These are phyloP conservation scores for Scolopax rusticola DNA, from an alignment of 2,797 vertebrate genomes.

Conservation along the genomic window DNA sequence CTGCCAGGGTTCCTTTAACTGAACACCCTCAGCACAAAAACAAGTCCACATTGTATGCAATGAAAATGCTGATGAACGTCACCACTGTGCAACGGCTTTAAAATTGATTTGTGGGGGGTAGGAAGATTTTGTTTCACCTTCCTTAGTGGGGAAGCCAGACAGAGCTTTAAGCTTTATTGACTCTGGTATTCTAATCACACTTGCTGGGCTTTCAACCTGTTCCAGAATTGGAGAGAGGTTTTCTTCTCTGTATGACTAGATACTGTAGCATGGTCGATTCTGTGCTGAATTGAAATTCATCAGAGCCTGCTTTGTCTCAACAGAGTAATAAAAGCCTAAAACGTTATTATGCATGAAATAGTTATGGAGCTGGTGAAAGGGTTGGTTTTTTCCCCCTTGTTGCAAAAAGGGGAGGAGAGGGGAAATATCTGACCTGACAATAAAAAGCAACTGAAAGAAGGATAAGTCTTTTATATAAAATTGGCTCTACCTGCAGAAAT, in stretches of 20 bases:
- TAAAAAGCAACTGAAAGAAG: conserved; percentile 2
- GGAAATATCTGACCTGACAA: conserved; percentile 28
- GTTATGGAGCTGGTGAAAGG: conserved; percentile 44
- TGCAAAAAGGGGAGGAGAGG: conserved; percentile 11
- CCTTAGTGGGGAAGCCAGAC: conserved; percentile 48
- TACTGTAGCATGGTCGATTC: conserved; percentile 25
- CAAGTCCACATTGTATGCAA: neutral
- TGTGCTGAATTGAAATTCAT: conserved; percentile 78
- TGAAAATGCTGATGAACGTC: conserved; percentile 22
- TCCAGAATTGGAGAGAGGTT: conserved; percentile 48
- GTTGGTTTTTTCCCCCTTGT: neutral
- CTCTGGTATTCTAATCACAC: conserved; percentile 55
- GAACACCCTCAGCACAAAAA: conserved; percentile 12
- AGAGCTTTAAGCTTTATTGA: conserved; percentile 70
- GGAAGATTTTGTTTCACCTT: conserved; percentile 55
- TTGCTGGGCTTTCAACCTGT: conserved; percentile 60
- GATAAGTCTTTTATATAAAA: neutral
- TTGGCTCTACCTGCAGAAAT: neutral
- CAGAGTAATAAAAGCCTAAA: conserved; percentile 76
- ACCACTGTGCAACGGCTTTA: neutral
- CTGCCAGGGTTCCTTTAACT: conserved; percentile 24
- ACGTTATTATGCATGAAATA: conserved; percentile 75
- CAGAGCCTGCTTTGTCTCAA: conserved; percentile 72
- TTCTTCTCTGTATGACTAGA: conserved; percentile 53
- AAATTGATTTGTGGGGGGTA: conserved; percentile 43